These are phyloP conservation scores for Alectura lathami DNA, from an alignment of 2,113 vertebrate species.

Conservation along the genomic window DNA sequence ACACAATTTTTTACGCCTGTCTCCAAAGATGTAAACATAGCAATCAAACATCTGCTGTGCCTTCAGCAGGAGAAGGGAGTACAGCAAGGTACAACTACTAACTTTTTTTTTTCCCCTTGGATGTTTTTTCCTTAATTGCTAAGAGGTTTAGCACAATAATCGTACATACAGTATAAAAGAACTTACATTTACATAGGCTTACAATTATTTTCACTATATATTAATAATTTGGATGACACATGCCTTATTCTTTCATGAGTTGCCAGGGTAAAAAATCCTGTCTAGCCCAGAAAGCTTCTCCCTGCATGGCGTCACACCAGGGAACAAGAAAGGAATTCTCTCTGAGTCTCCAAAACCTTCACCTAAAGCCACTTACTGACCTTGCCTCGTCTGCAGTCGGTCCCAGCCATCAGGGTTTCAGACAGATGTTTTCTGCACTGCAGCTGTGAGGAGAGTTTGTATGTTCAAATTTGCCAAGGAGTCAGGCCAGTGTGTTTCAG, in stretches of 20 bases:
- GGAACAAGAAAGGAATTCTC: not conserved
- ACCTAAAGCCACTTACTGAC: not conserved
- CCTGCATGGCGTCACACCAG: slow-evolving; percentile 13
- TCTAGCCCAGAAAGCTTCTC: not conserved
- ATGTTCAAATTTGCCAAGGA: not conserved
- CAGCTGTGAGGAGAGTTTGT: not conserved
- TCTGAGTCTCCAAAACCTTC: not conserved
- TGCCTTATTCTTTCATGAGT: slow-evolving; percentile 19
- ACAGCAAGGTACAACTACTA: not conserved
- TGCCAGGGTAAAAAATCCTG: not conserved
- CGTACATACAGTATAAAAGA: not conserved
- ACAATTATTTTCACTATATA: slow-evolving; percentile 32
- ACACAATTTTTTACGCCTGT: slow-evolving; percentile 1
- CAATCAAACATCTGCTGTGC: slow-evolving; percentile 40
- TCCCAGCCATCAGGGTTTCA: not conserved
- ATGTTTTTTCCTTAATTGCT: not conserved
- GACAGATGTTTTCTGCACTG: not conserved
- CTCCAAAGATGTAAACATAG: slow-evolving; percentile 26
- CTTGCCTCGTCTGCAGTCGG: not conserved
- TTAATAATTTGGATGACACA: slow-evolving; percentile 41
- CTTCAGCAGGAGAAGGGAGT: slow-evolving; percentile 18
- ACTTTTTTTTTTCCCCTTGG: not conserved
- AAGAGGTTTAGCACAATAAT: not conserved
- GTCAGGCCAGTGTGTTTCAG: not conserved
- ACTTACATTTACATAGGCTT: slow-evolving; percentile 16